Evolutionary conservation across 2,797 vertebrate genomes (phyloP).

Genomic region (Betta splendens): DNA sequence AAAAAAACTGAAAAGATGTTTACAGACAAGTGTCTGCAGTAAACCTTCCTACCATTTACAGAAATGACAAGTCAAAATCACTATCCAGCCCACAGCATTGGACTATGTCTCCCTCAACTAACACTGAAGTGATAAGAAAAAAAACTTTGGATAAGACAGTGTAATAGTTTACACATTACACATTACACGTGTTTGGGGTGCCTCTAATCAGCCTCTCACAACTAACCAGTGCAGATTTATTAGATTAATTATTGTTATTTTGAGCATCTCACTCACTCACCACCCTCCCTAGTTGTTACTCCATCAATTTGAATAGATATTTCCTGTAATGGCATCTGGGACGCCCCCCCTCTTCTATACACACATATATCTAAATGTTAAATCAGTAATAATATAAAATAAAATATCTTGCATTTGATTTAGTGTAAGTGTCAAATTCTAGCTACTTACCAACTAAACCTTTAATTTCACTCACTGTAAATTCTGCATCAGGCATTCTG

Average conservation of each 20-base stretch:
- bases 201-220: neutral
- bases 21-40: neutral
- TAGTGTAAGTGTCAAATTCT: neutral
- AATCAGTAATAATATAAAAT: neutral
- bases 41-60: neutral
- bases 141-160: neutral
- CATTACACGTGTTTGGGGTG: neutral
- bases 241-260: too few species aligned
- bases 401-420: neutral
- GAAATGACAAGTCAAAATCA: neutral
- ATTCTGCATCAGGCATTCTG: constrained; percentile 96
- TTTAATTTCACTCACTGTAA: constrained; percentile 95
- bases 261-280: neutral
- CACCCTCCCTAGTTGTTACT: neutral
- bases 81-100: neutral
- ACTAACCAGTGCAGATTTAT: neutral
- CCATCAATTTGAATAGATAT: neutral
- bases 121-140: neutral
- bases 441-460: constrained; percentile 93
- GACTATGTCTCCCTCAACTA: neutral
- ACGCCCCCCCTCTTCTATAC: neutral
- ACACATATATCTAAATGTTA: neutral
- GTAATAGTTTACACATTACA: neutral
- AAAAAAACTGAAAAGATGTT: neutral
- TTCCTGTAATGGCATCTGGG: neutral